Evolutionary conservation across 2,113 vertebrate species (phyloP).

Genomic region (Stigmatopora nigra): DNA sequence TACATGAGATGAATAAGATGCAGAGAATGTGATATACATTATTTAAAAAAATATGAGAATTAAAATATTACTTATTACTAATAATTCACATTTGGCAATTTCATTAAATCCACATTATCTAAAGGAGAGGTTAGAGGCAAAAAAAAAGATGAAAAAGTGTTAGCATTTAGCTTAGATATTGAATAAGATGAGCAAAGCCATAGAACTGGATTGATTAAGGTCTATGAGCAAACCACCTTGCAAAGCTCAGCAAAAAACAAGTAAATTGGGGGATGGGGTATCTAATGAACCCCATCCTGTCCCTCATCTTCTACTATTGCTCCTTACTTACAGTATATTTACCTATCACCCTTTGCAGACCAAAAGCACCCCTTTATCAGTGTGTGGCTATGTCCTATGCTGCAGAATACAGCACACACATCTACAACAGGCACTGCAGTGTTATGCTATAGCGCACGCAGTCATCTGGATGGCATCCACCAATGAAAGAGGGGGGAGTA

Average conservation of each 20-base stretch:
- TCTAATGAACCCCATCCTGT: conserved; percentile 31
- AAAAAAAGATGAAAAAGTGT: conserved; percentile 39
- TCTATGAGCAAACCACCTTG: conserved; percentile 30
- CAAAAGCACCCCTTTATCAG: conserved; percentile 20
- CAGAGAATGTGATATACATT: too few species aligned
- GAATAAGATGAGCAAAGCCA: conserved; percentile 43
- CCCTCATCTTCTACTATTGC: conserved; percentile 11
- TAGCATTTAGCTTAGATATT: conserved; percentile 22
- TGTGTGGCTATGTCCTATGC: conserved; percentile 55
- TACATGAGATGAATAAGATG: too few species aligned
- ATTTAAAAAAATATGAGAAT: too few species aligned
- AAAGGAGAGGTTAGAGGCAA: conserved; percentile 6
- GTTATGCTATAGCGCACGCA: conserved; percentile 73
- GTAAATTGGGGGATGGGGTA: not conserved
- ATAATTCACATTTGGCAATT: too few species aligned
- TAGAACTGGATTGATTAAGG: conserved; percentile 41
- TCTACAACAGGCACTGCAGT: conserved; percentile 72
- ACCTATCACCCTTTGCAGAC: not conserved
- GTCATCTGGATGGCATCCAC: conserved; percentile 23
- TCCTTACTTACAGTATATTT: conserved; percentile 13
- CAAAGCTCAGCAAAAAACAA: conserved; percentile 37
- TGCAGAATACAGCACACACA: conserved; percentile 69
- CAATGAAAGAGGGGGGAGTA: conserved; percentile 1
- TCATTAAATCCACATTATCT: too few species aligned
- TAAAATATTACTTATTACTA: too few species aligned